Evolutionary conservation across 2,797 vertebrate species (phyloP), one percentile per base, ranked within the genome.

Genomic region (Sciurus carolinensis): DNA sequence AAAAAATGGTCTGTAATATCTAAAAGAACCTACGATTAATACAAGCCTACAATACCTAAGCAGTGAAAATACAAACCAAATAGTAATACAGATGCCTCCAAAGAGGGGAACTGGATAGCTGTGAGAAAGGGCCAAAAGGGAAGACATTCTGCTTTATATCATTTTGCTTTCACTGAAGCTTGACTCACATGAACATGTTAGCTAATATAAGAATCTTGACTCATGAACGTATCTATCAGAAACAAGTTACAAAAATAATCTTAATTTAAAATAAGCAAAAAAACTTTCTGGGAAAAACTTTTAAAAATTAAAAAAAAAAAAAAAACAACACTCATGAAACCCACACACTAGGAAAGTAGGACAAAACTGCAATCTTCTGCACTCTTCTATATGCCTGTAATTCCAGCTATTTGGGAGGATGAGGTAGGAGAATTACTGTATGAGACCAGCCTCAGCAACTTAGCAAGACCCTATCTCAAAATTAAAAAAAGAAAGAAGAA

Each of bases 231-330:
- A 77, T 88, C 44, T 87, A 72, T 87, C 67, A 93, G 13, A 93
- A 52, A 44, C 66, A 39, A 90, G 76, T 57, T 75, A 42, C 15
- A 50, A 85, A 95, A 85, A 94, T 39, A 36, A 6, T 67, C 64
- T n/a, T 81, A 85, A 50, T 39, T 91, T 66, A 95, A 96, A 83
- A 83, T 39, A 90, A 77, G 59, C 80, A 91, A 94, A 93, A 91
- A 89, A 71, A 75, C 24, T 79, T 80, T 44, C 47, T 44, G 28
- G 39, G 72, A 87, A 95, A 95, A 84, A 67, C 14, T 36, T 36
- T 81, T 15, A 14, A 42, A 83, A 33, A 47, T 44, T 9, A 67
- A 77, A 72, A 90, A 75, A 39, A 59, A 47, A 92, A 44, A 77
- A 75, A 90, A 44, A 77, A 75, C 87, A 94, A 72, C 73, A 75